A percentile compares a stretch with the other conserved stretches of the same genome.
Conservation (phyloP, 2,797 vertebrate species). For the Carapus acus region DNA sequence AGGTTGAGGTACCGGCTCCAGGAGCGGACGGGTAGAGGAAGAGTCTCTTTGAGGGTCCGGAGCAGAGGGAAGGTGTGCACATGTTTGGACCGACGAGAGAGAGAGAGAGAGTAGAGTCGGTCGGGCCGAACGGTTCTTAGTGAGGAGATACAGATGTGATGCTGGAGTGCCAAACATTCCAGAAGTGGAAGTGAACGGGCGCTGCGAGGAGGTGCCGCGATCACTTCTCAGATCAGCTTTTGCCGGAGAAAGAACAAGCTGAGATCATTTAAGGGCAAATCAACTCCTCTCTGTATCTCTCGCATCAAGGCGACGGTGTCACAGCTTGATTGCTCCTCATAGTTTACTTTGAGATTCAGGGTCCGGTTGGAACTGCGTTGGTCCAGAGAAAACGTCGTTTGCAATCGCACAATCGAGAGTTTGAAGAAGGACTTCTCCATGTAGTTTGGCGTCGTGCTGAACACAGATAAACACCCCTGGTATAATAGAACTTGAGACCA, state of each 20-base stretch:
- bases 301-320: conserved; percentile 3
- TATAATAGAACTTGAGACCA: not conserved
- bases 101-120: conserved; percentile 3
- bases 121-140: conserved; percentile 34
- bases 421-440: not conserved
- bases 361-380: no score
- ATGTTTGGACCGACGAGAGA: not conserved
- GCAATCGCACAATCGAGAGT: not conserved
- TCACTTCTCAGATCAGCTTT: not conserved
- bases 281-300: conserved; percentile 11
- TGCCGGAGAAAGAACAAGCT: not conserved
- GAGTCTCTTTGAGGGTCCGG: not conserved
- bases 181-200: conserved; percentile 57
- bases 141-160: conserved; percentile 38
- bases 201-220: not conserved
- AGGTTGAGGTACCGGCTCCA: conserved; percentile 22
- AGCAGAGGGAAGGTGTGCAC: conserved; percentile 8
- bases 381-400: no score
- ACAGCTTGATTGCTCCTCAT: not conserved
- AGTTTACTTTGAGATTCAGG: not conserved
- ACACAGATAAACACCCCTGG: not conserved
- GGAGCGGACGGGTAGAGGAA: not conserved
- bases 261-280: conserved; percentile 15
- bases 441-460: not conserved
- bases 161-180: conserved; percentile 68